These are phyloP conservation scores for Macquaria australasica DNA, from an alignment of 2,113 vertebrate genomes.

Conservation along the genomic window DNA sequence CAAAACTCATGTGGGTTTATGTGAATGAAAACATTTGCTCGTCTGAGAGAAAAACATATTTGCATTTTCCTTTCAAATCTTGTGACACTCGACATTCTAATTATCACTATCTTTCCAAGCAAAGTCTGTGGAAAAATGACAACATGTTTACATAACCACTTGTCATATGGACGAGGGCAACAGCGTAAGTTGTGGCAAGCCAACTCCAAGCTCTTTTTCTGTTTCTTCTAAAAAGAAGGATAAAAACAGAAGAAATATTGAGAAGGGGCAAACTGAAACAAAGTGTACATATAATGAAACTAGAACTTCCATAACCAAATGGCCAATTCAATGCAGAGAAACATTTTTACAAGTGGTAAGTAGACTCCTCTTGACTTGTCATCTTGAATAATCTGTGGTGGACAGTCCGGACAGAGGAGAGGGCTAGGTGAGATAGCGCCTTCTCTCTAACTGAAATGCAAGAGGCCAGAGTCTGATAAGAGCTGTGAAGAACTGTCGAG, in stretches of 20 bases:
- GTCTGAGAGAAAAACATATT: neutral
- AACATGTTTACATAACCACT: neutral
- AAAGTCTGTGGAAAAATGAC: no score
- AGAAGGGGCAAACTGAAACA: no score
- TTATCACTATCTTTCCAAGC: neutral
- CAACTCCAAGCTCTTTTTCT: neutral
- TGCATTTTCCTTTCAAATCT: neutral
- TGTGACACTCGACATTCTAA: neutral
- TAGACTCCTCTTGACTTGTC: neutral
- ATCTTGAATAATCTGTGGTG: slow-evolving; percentile 64
- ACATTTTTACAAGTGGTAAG: slow-evolving; percentile 5
- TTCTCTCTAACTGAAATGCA: slow-evolving; percentile 67
- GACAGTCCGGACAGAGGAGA: slow-evolving; percentile 40
- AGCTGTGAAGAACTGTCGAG: slow-evolving; percentile 48
- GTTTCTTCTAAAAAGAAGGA: no score
- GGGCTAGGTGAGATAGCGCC: slow-evolving; percentile 58
- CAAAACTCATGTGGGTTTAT: neutral
- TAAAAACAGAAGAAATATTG: neutral
- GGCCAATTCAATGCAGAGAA: neutral
- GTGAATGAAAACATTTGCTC: neutral
- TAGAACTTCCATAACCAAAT: neutral
- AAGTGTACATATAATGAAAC: neutral
- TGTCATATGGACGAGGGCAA: neutral
- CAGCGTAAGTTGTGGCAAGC: neutral
- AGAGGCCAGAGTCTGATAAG: slow-evolving; percentile 71